Base-by-base conservation (phyloP, 1,140 invertebrate genomes). In the Scaptomyza pallida region DNA sequence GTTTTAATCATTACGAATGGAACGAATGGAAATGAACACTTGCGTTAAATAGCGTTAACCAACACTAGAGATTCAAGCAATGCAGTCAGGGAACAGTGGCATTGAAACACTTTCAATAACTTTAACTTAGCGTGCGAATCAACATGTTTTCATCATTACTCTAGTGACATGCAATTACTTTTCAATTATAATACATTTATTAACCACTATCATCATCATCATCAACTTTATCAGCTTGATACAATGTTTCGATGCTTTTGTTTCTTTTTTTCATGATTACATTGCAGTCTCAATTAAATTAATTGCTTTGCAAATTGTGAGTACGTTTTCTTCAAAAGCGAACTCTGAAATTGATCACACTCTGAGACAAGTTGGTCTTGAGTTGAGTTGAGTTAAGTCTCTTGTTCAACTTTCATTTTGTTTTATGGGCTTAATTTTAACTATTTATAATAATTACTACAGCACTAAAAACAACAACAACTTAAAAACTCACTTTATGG, bases 201-300 rank as follows among this genome's bases (percentile, higher is more conserved):
- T 86, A n/a, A 79, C 76, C 67, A 44, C 12, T 41, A 57, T 23
- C 55, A 44, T 43, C 55, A 43, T 43, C 67, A 63, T 63, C 67
- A 70, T 26, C 67, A 16, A 23, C 50, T 45, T 41, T 17, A 19
- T 19, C 26, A 30, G 43, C 12, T 48, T 16, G 5, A 9, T n/a
- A 30, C 26, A 30, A 9, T 30, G 26, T 37, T 44, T 57, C 33
- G n/a, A 17, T 65, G 33, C 44, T 56, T 65, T 73, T 62, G 44
- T 55, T 83, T 54, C 35, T 81, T 70, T 61, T 13, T 72, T 69
- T 78, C 78, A 75, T 76, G 72, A 75, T 76, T 75, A 78, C 74
- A 88, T 75, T n/a, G n/a, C n/a, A n/a, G n/a, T n/a, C n/a, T 86
- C 82, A 88, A 88, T 86, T 88, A 86, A 88, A 75, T 69, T 82